Percentiles rank a stretch among this genome's conserved stretches.
Evolutionary conservation across 1,140 invertebrate species (phyloP).

Genomic region (Pteromalus puparum): DNA sequence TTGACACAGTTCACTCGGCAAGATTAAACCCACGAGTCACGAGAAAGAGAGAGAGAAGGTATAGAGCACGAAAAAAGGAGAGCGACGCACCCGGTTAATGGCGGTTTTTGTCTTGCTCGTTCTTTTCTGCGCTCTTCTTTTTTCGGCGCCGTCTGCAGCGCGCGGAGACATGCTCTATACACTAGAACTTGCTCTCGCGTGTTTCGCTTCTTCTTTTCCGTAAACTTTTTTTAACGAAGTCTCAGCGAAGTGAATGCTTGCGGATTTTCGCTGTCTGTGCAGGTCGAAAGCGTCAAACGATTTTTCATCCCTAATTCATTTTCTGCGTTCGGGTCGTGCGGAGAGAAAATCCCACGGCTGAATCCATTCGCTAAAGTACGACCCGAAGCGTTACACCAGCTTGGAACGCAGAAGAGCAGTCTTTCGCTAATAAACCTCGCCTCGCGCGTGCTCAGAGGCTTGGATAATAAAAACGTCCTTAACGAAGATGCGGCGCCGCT

Average conservation of each 20-base stretch:
- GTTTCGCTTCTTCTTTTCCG: not conserved
- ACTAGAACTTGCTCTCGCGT: not conserved
- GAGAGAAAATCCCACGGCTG: not conserved
- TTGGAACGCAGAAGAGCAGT: not conserved
- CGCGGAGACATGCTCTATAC: conserved; percentile 1
- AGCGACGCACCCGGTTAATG: not conserved
- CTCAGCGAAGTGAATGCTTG: not conserved
- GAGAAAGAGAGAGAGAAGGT: not conserved
- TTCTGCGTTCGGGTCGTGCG: too few species aligned
- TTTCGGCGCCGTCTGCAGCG: not conserved
- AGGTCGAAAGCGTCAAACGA: too few species aligned
- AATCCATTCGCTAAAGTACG: not conserved
- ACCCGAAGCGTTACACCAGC: not conserved
- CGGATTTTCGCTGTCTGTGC: too few species aligned
- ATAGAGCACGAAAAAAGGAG: conserved; percentile 26
- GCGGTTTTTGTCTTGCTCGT: not conserved
- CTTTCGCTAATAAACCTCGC: conserved; percentile 37
- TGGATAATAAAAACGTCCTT: conserved; percentile 48
- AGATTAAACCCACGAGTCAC: conserved; percentile 31
- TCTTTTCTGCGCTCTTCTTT: not conserved
- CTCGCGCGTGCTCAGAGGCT: not conserved
- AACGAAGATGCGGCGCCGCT: conserved; percentile 33
- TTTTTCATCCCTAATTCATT: too few species aligned
- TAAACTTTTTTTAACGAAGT: conserved; percentile 20
- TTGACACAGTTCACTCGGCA: conserved; percentile 51